Evolutionary conservation across 1,140 invertebrate species (phyloP).

Genomic region (Harpegnathos saltator): DNA sequence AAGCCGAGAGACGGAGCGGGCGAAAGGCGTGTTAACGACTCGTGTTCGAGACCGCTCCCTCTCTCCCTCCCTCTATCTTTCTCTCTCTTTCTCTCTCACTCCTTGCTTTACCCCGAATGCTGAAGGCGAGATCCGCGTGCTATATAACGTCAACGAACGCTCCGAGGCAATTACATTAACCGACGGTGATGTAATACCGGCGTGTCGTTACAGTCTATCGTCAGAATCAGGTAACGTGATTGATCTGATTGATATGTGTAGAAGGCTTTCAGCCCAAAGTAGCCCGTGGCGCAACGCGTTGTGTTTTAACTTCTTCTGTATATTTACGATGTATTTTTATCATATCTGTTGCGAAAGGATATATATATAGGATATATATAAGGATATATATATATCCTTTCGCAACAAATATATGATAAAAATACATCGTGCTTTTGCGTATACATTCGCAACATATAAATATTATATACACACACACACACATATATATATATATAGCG

Average conservation of each 20-base stretch:
- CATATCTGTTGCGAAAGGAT: neutral
- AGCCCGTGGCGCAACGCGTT: neutral
- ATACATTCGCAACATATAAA: too few relatives aligned
- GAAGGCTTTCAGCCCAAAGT: constrained; percentile 16
- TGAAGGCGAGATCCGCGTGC: neutral
- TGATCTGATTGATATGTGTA: constrained; percentile 20
- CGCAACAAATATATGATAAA: too few relatives aligned
- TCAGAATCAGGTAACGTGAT: constrained; percentile 1
- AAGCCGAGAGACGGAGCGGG: neutral
- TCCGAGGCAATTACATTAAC: constrained; percentile 11
- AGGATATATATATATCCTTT: too few relatives aligned
- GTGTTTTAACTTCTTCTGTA: neutral
- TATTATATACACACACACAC: too few relatives aligned
- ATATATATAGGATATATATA: too few relatives aligned
- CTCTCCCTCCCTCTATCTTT: too few relatives aligned
- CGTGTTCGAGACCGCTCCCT: constrained; percentile 6
- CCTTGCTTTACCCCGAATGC: neutral
- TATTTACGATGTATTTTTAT: neutral
- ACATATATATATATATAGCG: too few relatives aligned
- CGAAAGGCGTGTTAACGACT: constrained; percentile 7
- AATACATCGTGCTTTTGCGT: too few relatives aligned
- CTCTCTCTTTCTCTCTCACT: too few relatives aligned
- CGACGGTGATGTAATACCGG: neutral
- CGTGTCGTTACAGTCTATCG: constrained; percentile 3
- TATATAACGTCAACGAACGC: constrained; percentile 4